These are phyloP conservation scores for Drosophila pectinifera DNA, from an alignment of 1,140 invertebrate genomes.

Conservation along the genomic window DNA sequence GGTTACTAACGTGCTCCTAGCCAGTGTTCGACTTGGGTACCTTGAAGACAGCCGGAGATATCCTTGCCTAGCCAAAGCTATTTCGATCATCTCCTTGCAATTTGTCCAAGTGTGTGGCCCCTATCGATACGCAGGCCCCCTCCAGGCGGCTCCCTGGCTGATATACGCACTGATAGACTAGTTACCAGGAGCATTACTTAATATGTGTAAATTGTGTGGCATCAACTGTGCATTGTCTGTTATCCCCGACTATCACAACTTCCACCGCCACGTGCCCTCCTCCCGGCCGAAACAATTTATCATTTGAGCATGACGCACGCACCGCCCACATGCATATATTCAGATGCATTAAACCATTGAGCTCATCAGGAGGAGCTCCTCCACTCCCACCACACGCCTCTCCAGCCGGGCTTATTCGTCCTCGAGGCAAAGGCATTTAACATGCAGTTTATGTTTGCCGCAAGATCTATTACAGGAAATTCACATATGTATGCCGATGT, in stretches of 20 bases:
- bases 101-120: conserved; percentile 57
- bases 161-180: conserved; percentile 57
- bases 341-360: conserved; percentile 60
- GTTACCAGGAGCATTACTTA: conserved; percentile 79
- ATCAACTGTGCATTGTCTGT: conserved; percentile 81
- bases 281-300: conserved; percentile 69
- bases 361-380: conserved; percentile 44
- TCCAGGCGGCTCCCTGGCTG: conserved; percentile 30
- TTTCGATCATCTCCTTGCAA: conserved; percentile 64
- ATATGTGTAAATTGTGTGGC: conserved; percentile 83
- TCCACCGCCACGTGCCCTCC: conserved; percentile 9
- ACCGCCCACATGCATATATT: conserved; percentile 52
- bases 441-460: conserved; percentile 82
- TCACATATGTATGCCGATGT: conserved; percentile 69
- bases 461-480: conserved; percentile 82
- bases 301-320: conserved; percentile 81
- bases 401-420: conserved; percentile 33
- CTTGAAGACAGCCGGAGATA: conserved; percentile 23
- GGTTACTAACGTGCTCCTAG: not conserved
- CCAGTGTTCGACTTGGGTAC: conserved; percentile 5
- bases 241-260: conserved; percentile 70
- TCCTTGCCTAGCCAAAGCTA: conserved; percentile 51
- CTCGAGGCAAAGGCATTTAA: conserved; percentile 77
- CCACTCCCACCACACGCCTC: conserved; percentile 6
- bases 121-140: conserved; percentile 10